Evolutionary conservation across 2,113 vertebrate genomes (phyloP).

Genomic region (Hippocampus abdominalis): DNA sequence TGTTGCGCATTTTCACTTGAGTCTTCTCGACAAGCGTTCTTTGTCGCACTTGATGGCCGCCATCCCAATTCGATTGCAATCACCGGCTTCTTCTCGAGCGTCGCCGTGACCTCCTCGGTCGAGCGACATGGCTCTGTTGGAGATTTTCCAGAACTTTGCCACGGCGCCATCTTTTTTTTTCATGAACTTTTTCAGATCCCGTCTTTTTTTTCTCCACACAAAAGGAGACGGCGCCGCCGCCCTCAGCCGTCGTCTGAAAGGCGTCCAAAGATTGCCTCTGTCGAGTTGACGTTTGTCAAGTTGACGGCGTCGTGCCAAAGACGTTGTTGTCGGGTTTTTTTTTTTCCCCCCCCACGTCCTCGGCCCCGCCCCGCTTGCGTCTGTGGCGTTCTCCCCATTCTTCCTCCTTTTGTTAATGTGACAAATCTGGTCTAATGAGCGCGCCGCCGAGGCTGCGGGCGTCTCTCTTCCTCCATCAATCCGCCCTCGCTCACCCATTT

Average conservation of each 20-base stretch:
- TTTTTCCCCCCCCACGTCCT: not conserved
- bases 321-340: too few species aligned
- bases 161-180: too few species aligned
- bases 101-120: too few species aligned
- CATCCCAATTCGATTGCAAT: too few species aligned
- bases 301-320: not conserved
- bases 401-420: conserved; percentile 74
- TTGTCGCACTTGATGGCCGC: too few species aligned
- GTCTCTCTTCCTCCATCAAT: conserved; percentile 20
- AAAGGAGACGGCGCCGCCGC: not conserved
- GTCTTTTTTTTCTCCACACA: not conserved
- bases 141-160: too few species aligned
- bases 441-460: conserved; percentile 54
- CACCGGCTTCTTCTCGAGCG: too few species aligned
- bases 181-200: not conserved
- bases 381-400: conserved; percentile 54
- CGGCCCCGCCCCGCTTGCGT: conserved; percentile 32
- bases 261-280: not conserved
- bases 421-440: conserved; percentile 74
- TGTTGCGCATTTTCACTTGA: too few species aligned
- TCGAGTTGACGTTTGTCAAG: not conserved
- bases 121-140: too few species aligned
- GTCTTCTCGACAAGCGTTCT: too few species aligned
- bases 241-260: not conserved
- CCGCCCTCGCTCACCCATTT: conserved; percentile 27